phyloP scores from a whole-genome alignment of 1,140 invertebrate species.

The Drosophila leontia region DNA sequence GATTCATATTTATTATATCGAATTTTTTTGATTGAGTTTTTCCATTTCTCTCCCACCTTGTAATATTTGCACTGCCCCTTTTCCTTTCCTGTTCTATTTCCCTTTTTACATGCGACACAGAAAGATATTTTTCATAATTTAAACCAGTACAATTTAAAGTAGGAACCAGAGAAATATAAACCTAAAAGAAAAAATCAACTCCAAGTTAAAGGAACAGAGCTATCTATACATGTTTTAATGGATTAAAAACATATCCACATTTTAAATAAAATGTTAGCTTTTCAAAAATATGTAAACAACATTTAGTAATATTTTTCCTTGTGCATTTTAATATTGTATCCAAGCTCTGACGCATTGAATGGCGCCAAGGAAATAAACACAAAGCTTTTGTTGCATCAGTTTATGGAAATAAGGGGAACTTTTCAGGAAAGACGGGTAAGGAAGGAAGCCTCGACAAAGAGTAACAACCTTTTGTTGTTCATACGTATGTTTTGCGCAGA shows the following conservation, averaged over 20 bases:
- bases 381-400: constrained; percentile 43
- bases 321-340: constrained; percentile 4
- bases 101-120: not conserved
- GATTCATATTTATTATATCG: not conserved
- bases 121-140: not conserved
- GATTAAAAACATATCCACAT: not conserved
- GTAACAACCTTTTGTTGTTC: constrained; percentile 52
- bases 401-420: constrained; percentile 1
- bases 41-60: not conserved
- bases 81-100: not conserved
- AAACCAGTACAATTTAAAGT: not conserved
- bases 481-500: constrained; percentile 51
- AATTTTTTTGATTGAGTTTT: constrained; percentile 2
- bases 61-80: not conserved
- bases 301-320: not conserved
- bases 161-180: not conserved
- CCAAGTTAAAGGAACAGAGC: too few relatives aligned
- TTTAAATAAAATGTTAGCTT: not conserved
- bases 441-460: not conserved
- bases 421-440: constrained; percentile 5
- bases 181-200: not conserved
- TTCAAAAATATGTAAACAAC: too few relatives aligned
- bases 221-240: too few relatives aligned
- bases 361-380: constrained; percentile 38
- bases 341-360: constrained; percentile 19